Evolutionary conservation across 2,113 vertebrate genomes (phyloP).

Genomic region (Nothobranchius kuhntae): DNA sequence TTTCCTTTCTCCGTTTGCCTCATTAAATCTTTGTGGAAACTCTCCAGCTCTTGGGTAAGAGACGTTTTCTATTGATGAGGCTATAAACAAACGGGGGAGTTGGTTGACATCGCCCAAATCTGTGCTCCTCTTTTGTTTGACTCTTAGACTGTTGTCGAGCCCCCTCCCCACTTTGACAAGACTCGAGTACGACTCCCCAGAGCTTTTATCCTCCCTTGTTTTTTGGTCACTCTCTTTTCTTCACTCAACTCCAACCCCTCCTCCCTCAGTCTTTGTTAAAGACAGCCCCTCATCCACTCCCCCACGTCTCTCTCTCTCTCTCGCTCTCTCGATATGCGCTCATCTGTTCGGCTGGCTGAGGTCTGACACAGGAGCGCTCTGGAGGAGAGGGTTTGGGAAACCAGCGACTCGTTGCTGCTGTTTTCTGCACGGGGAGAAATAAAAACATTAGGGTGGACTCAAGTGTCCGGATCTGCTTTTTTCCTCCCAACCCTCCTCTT

Average conservation of each 20-base stretch:
- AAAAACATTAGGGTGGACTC: slow-evolving; percentile 23
- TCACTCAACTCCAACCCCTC: slow-evolving; percentile 59
- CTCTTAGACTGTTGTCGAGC: slow-evolving; percentile 54
- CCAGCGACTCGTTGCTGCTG: slow-evolving; percentile 37
- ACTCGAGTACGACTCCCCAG: slow-evolving; percentile 66
- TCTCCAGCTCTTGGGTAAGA: slow-evolving; percentile 47
- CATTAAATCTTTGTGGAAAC: slow-evolving; percentile 66
- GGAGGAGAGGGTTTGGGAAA: slow-evolving; percentile 51
- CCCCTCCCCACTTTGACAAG: slow-evolving; percentile 52
- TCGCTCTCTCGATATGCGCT: slow-evolving; percentile 57
- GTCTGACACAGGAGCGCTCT: slow-evolving; percentile 58
- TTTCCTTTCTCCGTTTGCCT: slow-evolving; percentile 48
- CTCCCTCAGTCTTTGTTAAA: slow-evolving; percentile 75
- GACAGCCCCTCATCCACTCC: slow-evolving; percentile 57
- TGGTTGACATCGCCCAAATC: slow-evolving; percentile 73
- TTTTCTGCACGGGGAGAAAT: slow-evolving; percentile 22
- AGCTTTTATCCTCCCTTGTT: slow-evolving; percentile 71
- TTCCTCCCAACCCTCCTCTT: slow-evolving; percentile 26
- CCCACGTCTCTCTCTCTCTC: slow-evolving; percentile 47
- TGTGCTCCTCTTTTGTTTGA: slow-evolving; percentile 73
- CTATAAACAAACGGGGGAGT: slow-evolving; percentile 61
- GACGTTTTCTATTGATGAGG: slow-evolving; percentile 65
- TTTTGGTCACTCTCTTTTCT: slow-evolving; percentile 34
- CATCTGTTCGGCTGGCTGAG: slow-evolving; percentile 61
- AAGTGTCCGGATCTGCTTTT: slow-evolving; percentile 57